Percentiles rank a stretch among this genome's conserved stretches.
These are phyloP conservation scores for Myotis yumanensis DNA, from an alignment of 2,113 vertebrate genomes.

Conservation along the genomic window DNA sequence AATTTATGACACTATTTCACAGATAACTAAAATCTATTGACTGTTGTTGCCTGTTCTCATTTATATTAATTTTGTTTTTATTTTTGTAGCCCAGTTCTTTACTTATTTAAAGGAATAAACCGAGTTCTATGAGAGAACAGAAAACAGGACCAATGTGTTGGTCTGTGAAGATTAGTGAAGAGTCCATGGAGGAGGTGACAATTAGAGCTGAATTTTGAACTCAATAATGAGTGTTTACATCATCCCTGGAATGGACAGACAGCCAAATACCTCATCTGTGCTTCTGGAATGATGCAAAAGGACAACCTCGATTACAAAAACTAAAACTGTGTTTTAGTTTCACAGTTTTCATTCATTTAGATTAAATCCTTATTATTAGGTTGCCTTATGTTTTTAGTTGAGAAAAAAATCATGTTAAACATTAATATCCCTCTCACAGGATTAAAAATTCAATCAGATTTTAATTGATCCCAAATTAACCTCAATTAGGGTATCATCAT, in stretches of 20 bases:
- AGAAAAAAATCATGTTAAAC: not conserved
- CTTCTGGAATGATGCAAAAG: not conserved
- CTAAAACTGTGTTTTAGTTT: not conserved
- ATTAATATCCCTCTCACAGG: not conserved
- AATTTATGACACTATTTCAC: not conserved
- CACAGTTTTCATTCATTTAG: slow-evolving; percentile 5
- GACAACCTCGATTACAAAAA: not conserved
- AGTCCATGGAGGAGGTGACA: not conserved
- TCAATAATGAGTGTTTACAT: not conserved
- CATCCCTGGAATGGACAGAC: not conserved
- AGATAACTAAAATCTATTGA: not conserved
- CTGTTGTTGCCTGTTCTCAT: not conserved
- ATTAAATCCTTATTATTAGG: not conserved
- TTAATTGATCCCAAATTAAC: slow-evolving; percentile 64
- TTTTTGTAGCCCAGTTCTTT: not conserved
- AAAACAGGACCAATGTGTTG: not conserved
- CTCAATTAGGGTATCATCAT: slow-evolving; percentile 44
- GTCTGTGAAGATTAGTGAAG: not conserved
- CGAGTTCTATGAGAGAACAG: not conserved
- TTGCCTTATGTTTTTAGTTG: not conserved
- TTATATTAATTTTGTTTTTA: not conserved
- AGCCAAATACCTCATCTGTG: not conserved
- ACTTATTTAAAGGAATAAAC: not conserved
- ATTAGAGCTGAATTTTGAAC: not conserved
- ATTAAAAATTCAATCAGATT: slow-evolving; percentile 65